These are phyloP conservation scores for Rattus rattus DNA, from an alignment of 2,113 vertebrate genomes.

Conservation along the genomic window DNA sequence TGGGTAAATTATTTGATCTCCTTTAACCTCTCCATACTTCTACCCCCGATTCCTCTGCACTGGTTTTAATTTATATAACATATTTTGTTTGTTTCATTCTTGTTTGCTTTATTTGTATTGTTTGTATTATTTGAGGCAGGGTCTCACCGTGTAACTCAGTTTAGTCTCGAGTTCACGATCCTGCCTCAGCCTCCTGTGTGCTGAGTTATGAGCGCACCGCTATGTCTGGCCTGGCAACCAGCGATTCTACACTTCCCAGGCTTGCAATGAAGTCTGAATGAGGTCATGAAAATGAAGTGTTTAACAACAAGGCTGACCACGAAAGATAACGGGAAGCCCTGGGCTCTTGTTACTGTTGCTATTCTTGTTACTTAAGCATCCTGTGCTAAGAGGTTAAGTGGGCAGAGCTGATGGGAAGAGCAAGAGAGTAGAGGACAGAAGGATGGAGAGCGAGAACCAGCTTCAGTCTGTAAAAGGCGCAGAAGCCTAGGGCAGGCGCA, in stretches of 20 bases:
- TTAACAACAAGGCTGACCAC: neutral
- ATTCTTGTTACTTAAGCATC: neutral
- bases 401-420: neutral
- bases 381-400: neutral
- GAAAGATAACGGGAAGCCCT: neutral
- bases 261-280: neutral
- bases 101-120: neutral
- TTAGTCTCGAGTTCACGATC: neutral
- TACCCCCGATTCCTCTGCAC: neutral
- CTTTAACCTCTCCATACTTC: too few species aligned
- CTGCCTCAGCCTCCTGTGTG: neutral
- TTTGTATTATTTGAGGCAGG: neutral
- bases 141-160: neutral
- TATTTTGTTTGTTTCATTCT: neutral
- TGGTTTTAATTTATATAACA: neutral
- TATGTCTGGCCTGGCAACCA: neutral
- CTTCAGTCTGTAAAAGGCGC: neutral
- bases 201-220: neutral
- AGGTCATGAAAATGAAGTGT: neutral
- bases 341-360: neutral
- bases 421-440: too few species aligned
- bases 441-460: neutral
- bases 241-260: neutral
- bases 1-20: neutral
- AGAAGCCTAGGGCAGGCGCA: neutral